Base-by-base conservation (phyloP, 2,113 vertebrate genomes). In the Motacilla tschutschensis region DNA sequence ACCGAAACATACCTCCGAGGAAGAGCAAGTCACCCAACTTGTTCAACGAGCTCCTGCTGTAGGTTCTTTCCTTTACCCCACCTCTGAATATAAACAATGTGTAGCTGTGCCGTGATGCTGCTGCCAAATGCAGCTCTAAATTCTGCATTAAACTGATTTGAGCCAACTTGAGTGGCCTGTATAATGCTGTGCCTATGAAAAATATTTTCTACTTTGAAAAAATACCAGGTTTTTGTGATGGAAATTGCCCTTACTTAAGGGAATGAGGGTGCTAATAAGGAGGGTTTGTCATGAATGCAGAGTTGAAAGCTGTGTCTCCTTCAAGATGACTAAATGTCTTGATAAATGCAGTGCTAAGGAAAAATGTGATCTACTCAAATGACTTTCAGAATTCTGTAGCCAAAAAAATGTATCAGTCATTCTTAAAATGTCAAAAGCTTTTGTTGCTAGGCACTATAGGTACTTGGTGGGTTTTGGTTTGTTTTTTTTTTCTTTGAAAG, bases 381-480 rank as follows among this genome's bases (percentile, higher is more conserved):
- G 12, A 31, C 50, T 84, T 78, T 73, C 29, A 69, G 54, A 78
- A 58, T 82, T 73, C 29, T 79, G 24, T 47, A 51, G 58, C 33
- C 8, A 36, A 66, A 85, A 63, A 48, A 33, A 50, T 31, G 4
- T 31, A 28, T 62, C n/a, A 24, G 7, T 73, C 14, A 70, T 15
- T 70, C 13, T 28, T 71, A 73, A 91, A 94, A 87, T 72, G 67
- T 62, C 50, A 58, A 1, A 77, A 76, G 9, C 19, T 55, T 74
- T 66, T 73, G 72, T 93, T 94, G 82, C 79, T 88, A 90, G 67
- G 83, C 40, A 18, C 57, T 89, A 29, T 54, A 82, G 29, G 9
- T 91, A 41, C 10, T 46, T 55, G 31, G 46, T n/a, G 14, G 5
- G 0, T 44, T 71, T 79, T 38, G 17, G 6, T 21, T 8, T 29